phyloP scores from a whole-genome alignment of 2,888 invertebrate genomes.

The Fissipunctia ypsillon region DNA sequence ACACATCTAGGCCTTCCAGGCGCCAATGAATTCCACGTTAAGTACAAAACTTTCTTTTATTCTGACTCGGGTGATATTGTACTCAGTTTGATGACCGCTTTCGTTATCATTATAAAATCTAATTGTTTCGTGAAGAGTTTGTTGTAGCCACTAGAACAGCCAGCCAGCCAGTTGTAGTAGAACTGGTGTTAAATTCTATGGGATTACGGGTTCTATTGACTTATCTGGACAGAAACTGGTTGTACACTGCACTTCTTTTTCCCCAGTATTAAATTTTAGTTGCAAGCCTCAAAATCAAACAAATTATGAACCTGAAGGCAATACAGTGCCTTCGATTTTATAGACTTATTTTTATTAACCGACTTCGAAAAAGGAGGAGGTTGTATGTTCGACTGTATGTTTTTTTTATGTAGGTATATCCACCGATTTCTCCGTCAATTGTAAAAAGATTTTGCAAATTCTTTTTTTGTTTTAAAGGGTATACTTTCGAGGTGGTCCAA shows the following conservation, averaged over 20 bases:
- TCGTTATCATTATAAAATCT: conserved; percentile 38
- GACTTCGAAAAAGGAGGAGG: too few relatives aligned
- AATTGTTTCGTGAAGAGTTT: conserved; percentile 20
- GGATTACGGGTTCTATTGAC: background rate
- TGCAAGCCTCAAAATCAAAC: background rate
- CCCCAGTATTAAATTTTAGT: background rate
- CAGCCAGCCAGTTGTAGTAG: too few relatives aligned
- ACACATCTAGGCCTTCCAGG: conserved; percentile 41
- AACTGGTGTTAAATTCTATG: too few relatives aligned
- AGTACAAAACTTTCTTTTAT: conserved; percentile 55
- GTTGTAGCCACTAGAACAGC: background rate
- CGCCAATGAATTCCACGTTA: conserved; percentile 40
- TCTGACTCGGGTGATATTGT: conserved; percentile 38
- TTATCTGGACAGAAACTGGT: too few relatives aligned
- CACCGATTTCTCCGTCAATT: too few relatives aligned
- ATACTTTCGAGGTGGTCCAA: too few relatives aligned
- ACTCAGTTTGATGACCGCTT: conserved; percentile 44
- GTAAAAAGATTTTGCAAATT: too few relatives aligned
- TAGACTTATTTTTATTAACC: background rate
- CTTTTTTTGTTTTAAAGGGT: too few relatives aligned
- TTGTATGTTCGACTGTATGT: too few relatives aligned
- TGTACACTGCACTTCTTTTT: background rate
- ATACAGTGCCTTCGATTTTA: background rate
- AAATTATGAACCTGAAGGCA: background rate
- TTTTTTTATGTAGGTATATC: too few relatives aligned